phyloP scores from a whole-genome alignment of 1,140 invertebrate genomes.

The Holcopasites calliopsidis region DNA sequence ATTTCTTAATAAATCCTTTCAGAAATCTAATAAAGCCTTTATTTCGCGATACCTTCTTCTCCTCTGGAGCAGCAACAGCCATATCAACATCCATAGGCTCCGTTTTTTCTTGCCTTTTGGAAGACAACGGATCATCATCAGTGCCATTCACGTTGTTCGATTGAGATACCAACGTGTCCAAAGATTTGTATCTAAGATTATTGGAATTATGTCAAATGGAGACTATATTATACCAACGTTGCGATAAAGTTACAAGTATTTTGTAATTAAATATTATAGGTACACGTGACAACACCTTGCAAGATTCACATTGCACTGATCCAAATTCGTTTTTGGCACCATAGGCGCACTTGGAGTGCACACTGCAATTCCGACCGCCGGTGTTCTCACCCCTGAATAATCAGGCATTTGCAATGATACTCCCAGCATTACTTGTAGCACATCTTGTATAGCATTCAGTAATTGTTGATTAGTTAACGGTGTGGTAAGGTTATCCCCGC shows the following conservation, averaged over 20 bases:
- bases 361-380: neutral
- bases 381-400: neutral
- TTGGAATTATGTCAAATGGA: neutral
- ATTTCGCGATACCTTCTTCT: slow-evolving; percentile 31
- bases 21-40: too few species aligned
- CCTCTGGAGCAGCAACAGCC: neutral
- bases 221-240: too few species aligned
- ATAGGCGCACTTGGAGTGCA: neutral
- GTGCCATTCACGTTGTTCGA: neutral
- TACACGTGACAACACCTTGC: neutral
- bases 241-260: too few species aligned
- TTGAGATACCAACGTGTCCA: neutral
- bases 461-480: slow-evolving; percentile 6
- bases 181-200: slow-evolving; percentile 18
- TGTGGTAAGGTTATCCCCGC: neutral
- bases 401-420: neutral
- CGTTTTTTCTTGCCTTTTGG: neutral
- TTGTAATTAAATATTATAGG: neutral
- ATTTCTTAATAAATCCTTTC: too few species aligned
- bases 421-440: neutral
- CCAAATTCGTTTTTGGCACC: neutral
- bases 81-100: neutral
- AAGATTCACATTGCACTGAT: neutral
- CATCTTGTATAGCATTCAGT: neutral
- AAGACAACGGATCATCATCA: neutral